Evolutionary conservation across 1,140 invertebrate genomes (phyloP), one percentile per base, ranked within the genome.

Genomic region (Goniozus legneri): DNA sequence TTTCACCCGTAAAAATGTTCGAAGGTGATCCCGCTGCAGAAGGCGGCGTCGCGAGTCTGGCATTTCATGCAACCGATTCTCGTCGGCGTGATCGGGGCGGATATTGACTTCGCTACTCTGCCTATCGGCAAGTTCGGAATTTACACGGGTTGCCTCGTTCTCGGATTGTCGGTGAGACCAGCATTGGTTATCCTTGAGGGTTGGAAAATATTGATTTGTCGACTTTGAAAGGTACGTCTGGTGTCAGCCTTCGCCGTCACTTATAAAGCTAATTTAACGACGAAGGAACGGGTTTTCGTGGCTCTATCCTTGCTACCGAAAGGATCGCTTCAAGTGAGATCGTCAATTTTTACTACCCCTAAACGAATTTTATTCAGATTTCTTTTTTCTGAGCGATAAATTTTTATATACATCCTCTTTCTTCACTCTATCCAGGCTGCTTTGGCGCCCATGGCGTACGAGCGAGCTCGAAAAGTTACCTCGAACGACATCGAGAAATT

Each of bases 1-100:
- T n/a, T n/a, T n/a, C n/a, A n/a, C n/a, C n/a, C n/a, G n/a, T n/a
- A n/a, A n/a, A n/a, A n/a, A n/a, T n/a, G n/a, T n/a, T n/a, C n/a
- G n/a, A n/a, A 72, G 65, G 48, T 65, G 2, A 46, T 41, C 0
- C 56, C 61, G 13, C 44, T 73, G 31, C 60, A 60, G 36, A 52
- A 45, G 43, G 43, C 49, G 8, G 48, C 55, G 8, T 48, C 56
- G 14, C 35, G 64, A 3, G 49, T 73, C 14, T 74, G 73, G 73
- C 58, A 71, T 22, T 54, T 73, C 1, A 61, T 67, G 50, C 73
- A 75, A 37, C 73, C 73, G 15, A 43, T 73, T 32, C 48, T 73
- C 15, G 58, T 65, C 3, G 71, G 70, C 7, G 55, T 73, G 8
- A 70, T 74, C 12, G 70, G 69, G 1, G 69, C 66, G 3, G 67